Percentiles rank a stretch among this genome's conserved stretches.
These are phyloP conservation scores for Umimayanthus chanpuru DNA, from an alignment of 92 coral and sea anemone genomes.

Conservation along the genomic window DNA sequence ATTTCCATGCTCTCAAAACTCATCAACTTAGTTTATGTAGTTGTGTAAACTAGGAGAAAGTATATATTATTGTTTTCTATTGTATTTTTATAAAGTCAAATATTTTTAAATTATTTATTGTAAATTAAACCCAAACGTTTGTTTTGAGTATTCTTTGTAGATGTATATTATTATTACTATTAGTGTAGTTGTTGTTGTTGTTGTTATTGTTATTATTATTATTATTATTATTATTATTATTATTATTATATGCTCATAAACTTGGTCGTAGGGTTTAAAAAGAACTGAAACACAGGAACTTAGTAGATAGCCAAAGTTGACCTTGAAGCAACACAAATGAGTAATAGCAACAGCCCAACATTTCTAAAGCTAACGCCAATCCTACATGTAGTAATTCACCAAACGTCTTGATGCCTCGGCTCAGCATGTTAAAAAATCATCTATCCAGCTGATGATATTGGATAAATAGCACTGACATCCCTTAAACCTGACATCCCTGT, in stretches of 20 bases:
- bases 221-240: too few relatives aligned
- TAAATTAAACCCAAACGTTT: too few relatives aligned
- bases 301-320: neutral
- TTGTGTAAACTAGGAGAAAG: too few relatives aligned
- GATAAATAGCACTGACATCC: neutral
- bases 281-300: neutral
- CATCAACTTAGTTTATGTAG: neutral
- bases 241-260: neutral
- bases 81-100: too few relatives aligned
- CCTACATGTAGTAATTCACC: neutral
- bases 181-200: too few relatives aligned
- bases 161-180: too few relatives aligned
- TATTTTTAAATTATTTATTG: too few relatives aligned
- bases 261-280: neutral
- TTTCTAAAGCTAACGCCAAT: neutral
- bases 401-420: neutral
- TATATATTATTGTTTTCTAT: too few relatives aligned
- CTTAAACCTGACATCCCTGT: too few relatives aligned
- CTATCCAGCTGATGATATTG: neutral
- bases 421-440: neutral
- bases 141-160: too few relatives aligned
- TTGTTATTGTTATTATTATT: too few relatives aligned
- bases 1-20: neutral
- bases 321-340: neutral
- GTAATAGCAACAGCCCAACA: neutral